These are phyloP conservation scores for Lasioglossum pauxillum DNA, from an alignment of 2,888 invertebrate species.

Conservation along the genomic window DNA sequence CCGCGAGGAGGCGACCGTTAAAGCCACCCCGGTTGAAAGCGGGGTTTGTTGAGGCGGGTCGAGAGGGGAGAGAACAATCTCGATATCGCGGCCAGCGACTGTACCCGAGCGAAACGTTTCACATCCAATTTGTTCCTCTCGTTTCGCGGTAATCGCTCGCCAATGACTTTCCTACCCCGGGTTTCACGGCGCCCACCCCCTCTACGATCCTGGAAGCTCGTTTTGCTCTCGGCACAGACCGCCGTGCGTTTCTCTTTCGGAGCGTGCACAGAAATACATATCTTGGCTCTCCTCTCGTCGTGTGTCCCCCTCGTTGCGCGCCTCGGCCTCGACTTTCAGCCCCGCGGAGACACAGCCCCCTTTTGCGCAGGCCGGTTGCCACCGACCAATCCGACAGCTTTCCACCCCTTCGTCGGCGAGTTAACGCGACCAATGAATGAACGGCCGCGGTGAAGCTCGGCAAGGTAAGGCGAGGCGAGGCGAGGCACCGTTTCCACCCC, in stretches of 20 bases:
- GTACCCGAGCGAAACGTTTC: constrained; percentile 68
- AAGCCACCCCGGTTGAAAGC: constrained; percentile 19
- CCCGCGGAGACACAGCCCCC: constrained; percentile 61
- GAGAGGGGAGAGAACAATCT: constrained; percentile 41
- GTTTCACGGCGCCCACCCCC: not conserved
- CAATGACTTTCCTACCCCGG: constrained; percentile 65
- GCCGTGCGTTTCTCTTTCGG: constrained; percentile 11
- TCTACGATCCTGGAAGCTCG: constrained; percentile 18
- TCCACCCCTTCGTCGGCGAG: constrained; percentile 61
- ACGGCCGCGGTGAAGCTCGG: constrained; percentile 35
- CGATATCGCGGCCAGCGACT: constrained; percentile 46
- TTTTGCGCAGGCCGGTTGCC: constrained; percentile 62
- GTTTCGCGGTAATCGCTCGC: constrained; percentile 75
- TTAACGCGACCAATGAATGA: constrained; percentile 70
- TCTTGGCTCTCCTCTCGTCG: constrained; percentile 1
- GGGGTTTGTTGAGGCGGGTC: not conserved
- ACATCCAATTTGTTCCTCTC: constrained; percentile 78
- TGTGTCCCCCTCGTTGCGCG: constrained; percentile 15
- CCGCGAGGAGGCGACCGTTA: constrained; percentile 15
- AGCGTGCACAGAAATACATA: constrained; percentile 35
- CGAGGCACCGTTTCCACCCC: constrained; percentile 75
- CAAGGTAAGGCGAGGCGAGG: constrained; percentile 60
- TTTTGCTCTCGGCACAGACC: constrained; percentile 40
- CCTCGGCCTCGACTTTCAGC: constrained; percentile 23
- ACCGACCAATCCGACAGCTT: constrained; percentile 68